These are phyloP conservation scores for Apostichopus californicus DNA, from an alignment of 35 echinoderm and acorn worm genomes.

Conservation along the genomic window DNA sequence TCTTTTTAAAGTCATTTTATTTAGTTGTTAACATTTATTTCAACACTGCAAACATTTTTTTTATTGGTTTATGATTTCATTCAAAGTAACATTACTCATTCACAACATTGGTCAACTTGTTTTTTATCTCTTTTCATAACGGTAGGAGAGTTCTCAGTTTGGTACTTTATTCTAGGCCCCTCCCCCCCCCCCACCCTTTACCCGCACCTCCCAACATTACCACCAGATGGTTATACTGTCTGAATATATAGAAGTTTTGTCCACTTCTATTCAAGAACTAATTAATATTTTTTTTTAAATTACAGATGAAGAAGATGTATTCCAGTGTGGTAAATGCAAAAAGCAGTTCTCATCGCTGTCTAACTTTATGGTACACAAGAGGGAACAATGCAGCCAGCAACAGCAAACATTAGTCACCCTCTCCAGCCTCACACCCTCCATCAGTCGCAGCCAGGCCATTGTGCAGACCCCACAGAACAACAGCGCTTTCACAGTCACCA, in stretches of 20 bases:
- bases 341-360: constrained; percentile 91
- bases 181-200: too few species aligned
- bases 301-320: constrained; percentile 92
- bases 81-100: too few species aligned
- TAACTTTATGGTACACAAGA: constrained; percentile 96
- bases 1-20: too few species aligned
- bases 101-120: too few species aligned
- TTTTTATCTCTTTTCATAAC: too few species aligned
- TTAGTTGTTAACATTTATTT: too few species aligned
- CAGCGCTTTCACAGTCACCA: constrained; percentile 85
- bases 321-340: constrained; percentile 98
- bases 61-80: too few species aligned
- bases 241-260: background rate
- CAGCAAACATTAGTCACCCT: background rate
- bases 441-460: constrained; percentile 31
- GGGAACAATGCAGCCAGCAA: constrained; percentile 73
- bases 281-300: background rate
- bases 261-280: background rate
- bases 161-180: too few species aligned
- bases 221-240: background rate
- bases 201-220: too few species aligned
- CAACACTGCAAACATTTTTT: too few species aligned
- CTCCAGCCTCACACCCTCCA: constrained; percentile 27
- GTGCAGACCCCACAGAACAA: constrained; percentile 51
- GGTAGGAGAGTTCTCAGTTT: too few species aligned